Conservation (phyloP, 2,797 vertebrate genomes). For the Fistularia commersonii region DNA sequence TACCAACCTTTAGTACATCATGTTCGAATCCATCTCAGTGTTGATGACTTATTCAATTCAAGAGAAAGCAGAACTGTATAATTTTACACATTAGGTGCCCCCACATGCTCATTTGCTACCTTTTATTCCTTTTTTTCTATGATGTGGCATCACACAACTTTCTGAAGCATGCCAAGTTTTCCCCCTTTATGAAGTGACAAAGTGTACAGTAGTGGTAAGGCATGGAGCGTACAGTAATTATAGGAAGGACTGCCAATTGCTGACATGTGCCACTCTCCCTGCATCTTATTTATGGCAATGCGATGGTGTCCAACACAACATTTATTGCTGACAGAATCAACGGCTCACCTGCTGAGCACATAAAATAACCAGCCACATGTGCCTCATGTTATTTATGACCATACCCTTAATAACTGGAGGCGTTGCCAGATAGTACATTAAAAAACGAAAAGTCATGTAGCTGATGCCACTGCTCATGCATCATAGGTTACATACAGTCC, state of each 20-base stretch:
- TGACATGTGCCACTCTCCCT: conserved; percentile 1
- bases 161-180: conserved; percentile 22
- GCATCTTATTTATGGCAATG: conserved; percentile 26
- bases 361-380: conserved; percentile 23
- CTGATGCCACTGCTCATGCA: conserved; percentile 48
- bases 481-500: conserved; percentile 20
- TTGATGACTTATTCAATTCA: conserved; percentile 1
- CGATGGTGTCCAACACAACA: conserved; percentile 16
- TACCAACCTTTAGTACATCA: conserved; percentile 23
- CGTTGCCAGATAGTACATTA: conserved; percentile 13
- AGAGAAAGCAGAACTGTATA: background rate
- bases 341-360: conserved; percentile 1
- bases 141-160: conserved; percentile 25
- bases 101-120: background rate
- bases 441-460: conserved; percentile 54
- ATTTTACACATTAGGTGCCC: background rate
- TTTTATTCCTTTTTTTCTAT: conserved; percentile 1
- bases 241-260: conserved; percentile 9
- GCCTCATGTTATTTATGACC: conserved; percentile 26
- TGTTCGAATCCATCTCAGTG: conserved; percentile 18
- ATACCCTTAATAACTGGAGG: conserved; percentile 28
- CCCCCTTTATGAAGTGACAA: conserved; percentile 35
- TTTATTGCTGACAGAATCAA: conserved; percentile 41
- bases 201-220: conserved; percentile 37
- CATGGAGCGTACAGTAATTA: conserved; percentile 20